Evolutionary conservation across 2,888 invertebrate species (phyloP), one percentile per base, ranked within the genome.

Genomic region (Esperia sulphurella): DNA sequence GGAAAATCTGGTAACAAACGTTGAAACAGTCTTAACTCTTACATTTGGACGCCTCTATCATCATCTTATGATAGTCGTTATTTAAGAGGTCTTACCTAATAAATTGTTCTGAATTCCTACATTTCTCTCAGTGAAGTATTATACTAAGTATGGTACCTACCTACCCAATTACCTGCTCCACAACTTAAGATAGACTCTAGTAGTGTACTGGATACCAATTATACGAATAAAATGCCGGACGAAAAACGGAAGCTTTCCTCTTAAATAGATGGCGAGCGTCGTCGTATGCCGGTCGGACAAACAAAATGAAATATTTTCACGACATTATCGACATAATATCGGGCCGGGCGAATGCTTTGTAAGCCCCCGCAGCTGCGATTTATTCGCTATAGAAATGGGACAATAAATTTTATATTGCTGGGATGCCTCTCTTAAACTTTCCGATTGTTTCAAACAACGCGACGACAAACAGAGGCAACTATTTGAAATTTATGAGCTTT

Each of bases 281-380:
- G 41, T 37, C 14, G 46, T 42, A 48, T 46, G 46, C 53, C 33
- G 42, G 39, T 46, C 38, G 43, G 35, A 45, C 48, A 56, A 61
- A 63, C 65, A 61, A 68, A 69, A 71, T 70, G 66, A 70, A 70
- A 71, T 71, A 75, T 73, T 69, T 76, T 64, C 58, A 53, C 63
- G 70, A 71, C 74, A 69, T 69, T 72, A 72, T 72, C 69, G 74
- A 72, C 67, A 63, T 68, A 63, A 65, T 66, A 71, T 70, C 63
- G 68, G 62, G 57, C 56, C 54, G 55, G 53, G 59, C 53, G 46
- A 60, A 58, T 61, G 59, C 61, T 65, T 66, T 64, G 66, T 61
- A 63, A 61, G 55, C 54, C 61, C 35, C 41, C 45, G 35, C 46
- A 46, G 46, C 64, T 70, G 66, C 63, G 65, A 76, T 73, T 74